Conservation (phyloP, 2,797 vertebrate species). For the Tenualosa ilisha region DNA sequence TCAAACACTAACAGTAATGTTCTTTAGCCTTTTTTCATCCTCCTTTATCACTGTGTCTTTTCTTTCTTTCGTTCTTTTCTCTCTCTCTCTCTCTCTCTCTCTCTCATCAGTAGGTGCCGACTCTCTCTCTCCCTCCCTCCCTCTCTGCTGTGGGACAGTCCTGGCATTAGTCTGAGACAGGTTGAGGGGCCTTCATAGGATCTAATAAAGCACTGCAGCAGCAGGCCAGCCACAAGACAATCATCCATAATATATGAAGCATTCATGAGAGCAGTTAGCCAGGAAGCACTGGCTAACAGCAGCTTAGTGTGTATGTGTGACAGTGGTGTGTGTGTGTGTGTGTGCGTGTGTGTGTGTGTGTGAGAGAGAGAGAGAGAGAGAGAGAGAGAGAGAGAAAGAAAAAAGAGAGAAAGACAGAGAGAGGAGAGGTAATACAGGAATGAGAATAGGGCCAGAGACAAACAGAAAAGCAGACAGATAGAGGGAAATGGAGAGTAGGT, state of each 20-base stretch:
- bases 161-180: not conserved
- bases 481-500: not conserved
- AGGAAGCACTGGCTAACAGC: constrained; percentile 17
- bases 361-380: not conserved
- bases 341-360: constrained; percentile 13
- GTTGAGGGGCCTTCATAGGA: constrained; percentile 31
- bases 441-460: too few species aligned
- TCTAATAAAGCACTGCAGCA: constrained; percentile 35
- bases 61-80: not conserved
- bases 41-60: not conserved
- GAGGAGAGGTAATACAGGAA: too few species aligned
- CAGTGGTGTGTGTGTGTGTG: constrained; percentile 7
- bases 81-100: not conserved
- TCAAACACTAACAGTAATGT: not conserved
- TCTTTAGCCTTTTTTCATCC: not conserved
- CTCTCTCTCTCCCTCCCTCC: not conserved
- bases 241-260: constrained; percentile 48
- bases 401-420: too few species aligned
- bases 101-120: not conserved
- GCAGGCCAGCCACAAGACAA: constrained; percentile 38
- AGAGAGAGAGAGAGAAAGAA: too few species aligned
- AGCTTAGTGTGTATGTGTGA: not conserved
- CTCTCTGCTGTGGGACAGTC: not conserved
- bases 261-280: constrained; percentile 40
- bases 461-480: not conserved